Evolutionary conservation across 2,797 vertebrate genomes (phyloP).

Genomic region (Notolepis coatsorum): DNA sequence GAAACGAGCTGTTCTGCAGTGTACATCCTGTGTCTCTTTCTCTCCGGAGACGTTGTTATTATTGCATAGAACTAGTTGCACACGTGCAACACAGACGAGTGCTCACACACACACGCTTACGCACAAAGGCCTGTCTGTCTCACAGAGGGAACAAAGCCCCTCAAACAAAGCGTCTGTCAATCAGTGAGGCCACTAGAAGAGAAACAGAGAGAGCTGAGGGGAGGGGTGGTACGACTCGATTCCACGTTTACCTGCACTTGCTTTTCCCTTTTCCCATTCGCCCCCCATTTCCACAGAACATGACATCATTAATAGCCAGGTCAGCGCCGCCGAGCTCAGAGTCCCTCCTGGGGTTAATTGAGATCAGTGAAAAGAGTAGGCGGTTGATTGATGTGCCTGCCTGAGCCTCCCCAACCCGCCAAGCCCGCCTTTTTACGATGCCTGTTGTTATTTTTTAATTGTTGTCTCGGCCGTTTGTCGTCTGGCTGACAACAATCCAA

Average conservation of each 20-base stretch:
- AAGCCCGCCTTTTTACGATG: constrained; percentile 24
- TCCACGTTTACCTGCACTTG: too few relatives aligned
- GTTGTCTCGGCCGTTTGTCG: constrained; percentile 58
- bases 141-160: not conserved
- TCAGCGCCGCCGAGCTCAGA: constrained; percentile 2
- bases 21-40: not conserved
- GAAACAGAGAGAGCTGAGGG: constrained; percentile 32
- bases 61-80: not conserved
- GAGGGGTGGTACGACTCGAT: too few relatives aligned
- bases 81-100: not conserved
- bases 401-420: not conserved
- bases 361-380: constrained; percentile 51
- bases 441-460: constrained; percentile 69
- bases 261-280: too few relatives aligned
- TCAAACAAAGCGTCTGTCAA: constrained; percentile 2
- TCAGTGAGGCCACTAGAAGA: constrained; percentile 20
- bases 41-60: not conserved
- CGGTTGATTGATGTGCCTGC: constrained; percentile 42
- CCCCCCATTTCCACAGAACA: not conserved
- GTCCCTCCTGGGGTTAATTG: constrained; percentile 65
- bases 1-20: not conserved
- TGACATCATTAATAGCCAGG: constrained; percentile 8
- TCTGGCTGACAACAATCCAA: constrained; percentile 15
- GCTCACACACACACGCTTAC: not conserved
- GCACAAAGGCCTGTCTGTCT: not conserved